Evolutionary conservation across 2,113 vertebrate genomes (phyloP).

Genomic region (Crotalus tigris): DNA sequence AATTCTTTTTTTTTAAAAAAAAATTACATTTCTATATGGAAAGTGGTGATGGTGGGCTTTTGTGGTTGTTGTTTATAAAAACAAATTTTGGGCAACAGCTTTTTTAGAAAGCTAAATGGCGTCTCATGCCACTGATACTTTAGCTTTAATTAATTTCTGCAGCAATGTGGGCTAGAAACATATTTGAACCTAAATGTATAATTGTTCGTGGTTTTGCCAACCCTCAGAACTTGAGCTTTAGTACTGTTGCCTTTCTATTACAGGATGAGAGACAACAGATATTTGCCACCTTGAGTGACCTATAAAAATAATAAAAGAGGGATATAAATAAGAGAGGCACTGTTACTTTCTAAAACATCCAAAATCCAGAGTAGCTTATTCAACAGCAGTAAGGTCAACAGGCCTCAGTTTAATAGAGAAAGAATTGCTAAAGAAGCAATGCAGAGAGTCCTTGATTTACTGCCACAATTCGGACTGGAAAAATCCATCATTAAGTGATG

Average conservation of each 20-base stretch:
- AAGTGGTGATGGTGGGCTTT: not conserved
- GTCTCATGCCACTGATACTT: not conserved
- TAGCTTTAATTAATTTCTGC: not conserved
- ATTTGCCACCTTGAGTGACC: not conserved
- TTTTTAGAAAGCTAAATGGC: not conserved
- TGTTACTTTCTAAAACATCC: not conserved
- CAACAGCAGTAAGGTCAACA: not conserved
- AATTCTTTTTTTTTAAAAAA: not conserved
- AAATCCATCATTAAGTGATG: not conserved
- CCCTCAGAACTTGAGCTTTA: not conserved
- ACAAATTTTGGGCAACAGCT: not conserved
- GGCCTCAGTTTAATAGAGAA: not conserved
- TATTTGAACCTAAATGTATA: not conserved
- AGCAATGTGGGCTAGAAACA: not conserved
- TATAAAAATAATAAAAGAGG: not conserved
- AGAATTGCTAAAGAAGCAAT: not conserved
- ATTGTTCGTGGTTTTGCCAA: not conserved
- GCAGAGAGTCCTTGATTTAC: not conserved
- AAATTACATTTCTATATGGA: not conserved
- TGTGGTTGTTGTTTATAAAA: not conserved
- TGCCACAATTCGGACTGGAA: not conserved
- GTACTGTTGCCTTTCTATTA: not conserved
- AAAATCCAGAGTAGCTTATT: not conserved
- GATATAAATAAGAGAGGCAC: not conserved
- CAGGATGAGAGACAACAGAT: not conserved